Evolutionary conservation across 2,888 invertebrate species (phyloP), one percentile per base, ranked within the genome.

Genomic region (Mayetiola destructor): DNA sequence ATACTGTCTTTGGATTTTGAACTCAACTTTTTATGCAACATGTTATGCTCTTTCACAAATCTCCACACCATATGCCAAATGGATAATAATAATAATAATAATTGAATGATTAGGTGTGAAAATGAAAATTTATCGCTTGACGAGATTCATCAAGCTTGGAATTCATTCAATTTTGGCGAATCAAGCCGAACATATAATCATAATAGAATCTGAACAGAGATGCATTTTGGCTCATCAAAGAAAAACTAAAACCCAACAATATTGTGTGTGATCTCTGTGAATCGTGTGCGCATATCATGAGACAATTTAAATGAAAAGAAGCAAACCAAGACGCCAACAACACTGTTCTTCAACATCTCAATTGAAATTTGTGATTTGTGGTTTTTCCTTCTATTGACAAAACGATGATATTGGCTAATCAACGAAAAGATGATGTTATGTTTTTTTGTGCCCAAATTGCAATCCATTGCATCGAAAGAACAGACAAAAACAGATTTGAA

Each of bases 31-130:
- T 48, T 48, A n/a, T 48, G 48, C 48, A 48, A 27, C 23, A 23
- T 40, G 5, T 23, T 23, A 40, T 40, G 12, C 3, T 10, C 20
- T 48, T 48, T 48, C 27, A 6, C 48, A 27, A n/a, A 27, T 27
- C 23, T 16, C 23, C 27, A n/a, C 48, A n/a, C 48, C 48, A 48
- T 48, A 48, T 48, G 48, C 16, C 48, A 27, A 48, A 23, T 16
- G 48, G 27, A n/a, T n/a, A n/a, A n/a, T n/a, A n/a, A n/a, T n/a
- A n/a, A n/a, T n/a, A n/a, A n/a, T n/a, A n/a, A 27, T 48, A 48
- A 48, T 48, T 48, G 48, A 48, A 48, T 48, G 48, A 48, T 48
- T 48, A 48, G 48, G 48, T 48, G 48, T 48, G 48, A 48, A 48
- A 27, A 48, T 27, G 12, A 4, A n/a, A 14, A 48, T 48, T 48